phyloP scores from a whole-genome alignment of 2,113 vertebrate species.

The Sitta europaea region DNA sequence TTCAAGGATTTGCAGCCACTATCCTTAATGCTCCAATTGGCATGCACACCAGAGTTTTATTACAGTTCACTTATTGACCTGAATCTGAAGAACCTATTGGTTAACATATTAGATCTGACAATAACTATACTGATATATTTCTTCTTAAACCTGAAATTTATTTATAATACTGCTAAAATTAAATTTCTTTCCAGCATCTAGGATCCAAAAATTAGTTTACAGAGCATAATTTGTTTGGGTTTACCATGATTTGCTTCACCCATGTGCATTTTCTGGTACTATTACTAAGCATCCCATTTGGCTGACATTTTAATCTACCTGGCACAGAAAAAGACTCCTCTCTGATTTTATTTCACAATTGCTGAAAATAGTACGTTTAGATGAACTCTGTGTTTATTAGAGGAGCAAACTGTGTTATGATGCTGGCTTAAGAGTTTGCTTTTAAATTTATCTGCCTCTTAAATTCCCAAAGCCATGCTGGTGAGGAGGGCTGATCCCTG shows the following conservation, averaged over 20 bases:
- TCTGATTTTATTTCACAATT: background rate
- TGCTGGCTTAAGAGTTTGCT: background rate
- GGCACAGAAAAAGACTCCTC: background rate
- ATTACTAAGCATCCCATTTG: background rate
- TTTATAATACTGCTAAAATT: background rate
- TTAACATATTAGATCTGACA: background rate
- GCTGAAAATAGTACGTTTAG: background rate
- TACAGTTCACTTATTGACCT: background rate
- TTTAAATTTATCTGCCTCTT: background rate
- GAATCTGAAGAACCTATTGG: background rate
- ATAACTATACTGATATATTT: background rate
- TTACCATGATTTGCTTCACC: background rate
- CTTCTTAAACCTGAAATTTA: background rate
- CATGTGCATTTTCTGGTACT: background rate
- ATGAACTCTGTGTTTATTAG: background rate
- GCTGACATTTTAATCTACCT: background rate
- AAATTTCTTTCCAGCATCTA: background rate
- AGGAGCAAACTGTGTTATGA: background rate
- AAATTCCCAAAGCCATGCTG: background rate
- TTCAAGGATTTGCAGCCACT: background rate
- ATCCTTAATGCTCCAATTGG: background rate
- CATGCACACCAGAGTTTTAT: background rate
- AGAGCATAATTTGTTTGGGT: background rate
- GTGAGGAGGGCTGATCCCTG: background rate
- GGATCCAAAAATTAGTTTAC: background rate